These are phyloP conservation scores for Nymphalis c-album DNA, from an alignment of 2,888 invertebrate species.

Conservation along the genomic window DNA sequence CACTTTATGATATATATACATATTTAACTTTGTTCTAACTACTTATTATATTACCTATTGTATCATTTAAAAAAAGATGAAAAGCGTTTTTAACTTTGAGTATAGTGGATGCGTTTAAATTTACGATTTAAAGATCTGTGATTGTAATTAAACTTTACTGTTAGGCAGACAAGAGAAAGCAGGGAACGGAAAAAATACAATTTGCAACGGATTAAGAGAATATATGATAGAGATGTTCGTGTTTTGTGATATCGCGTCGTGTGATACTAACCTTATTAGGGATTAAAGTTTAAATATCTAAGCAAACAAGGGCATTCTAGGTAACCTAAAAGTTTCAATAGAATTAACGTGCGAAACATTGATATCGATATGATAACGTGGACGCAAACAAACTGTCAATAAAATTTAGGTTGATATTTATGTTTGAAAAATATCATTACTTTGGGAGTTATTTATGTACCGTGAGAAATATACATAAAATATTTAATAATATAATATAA, in stretches of 20 bases:
- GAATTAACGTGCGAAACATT: conserved; percentile 25
- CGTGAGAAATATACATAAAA: background rate
- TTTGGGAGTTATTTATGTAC: background rate
- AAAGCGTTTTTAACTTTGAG: conserved; percentile 1
- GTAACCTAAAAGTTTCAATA: conserved; percentile 34
- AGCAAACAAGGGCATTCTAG: conserved; percentile 32
- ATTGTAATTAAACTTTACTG: conserved; percentile 36
- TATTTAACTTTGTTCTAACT: no score
- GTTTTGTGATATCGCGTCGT: conserved; percentile 15
- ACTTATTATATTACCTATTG: no score
- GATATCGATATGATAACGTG: conserved; percentile 35
- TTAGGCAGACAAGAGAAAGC: conserved; percentile 35
- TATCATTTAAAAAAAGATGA: background rate
- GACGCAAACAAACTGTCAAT: conserved; percentile 11
- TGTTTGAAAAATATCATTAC: conserved; percentile 3
- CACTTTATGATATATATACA: no score
- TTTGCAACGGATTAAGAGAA: conserved; percentile 35
- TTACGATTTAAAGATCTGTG: conserved; percentile 25
- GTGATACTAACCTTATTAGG: conserved; percentile 39
- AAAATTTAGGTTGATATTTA: conserved; percentile 19
- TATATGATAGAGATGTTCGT: conserved; percentile 26
- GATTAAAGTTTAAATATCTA: conserved; percentile 20
- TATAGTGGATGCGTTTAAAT: conserved; percentile 10
- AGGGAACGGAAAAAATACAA: conserved; percentile 30
- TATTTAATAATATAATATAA: background rate